Conservation (phyloP, 2,888 invertebrate genomes). For the Cartodere bifasciata region DNA sequence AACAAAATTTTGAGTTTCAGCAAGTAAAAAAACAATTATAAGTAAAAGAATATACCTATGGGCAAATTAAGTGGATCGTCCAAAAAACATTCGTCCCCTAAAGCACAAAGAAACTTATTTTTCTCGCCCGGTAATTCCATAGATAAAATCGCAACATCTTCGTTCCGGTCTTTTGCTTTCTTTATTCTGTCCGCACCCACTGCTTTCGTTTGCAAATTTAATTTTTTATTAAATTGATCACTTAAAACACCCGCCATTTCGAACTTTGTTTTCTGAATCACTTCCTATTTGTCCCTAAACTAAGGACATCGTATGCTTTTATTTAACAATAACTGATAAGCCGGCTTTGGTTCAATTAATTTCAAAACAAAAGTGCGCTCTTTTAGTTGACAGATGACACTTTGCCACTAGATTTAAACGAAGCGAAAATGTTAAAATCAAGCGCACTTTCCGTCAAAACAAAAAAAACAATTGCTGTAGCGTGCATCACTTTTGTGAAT, state of each 20-base stretch:
- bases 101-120: conserved; percentile 60
- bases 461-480: too few species aligned
- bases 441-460: too few species aligned
- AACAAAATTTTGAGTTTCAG: not conserved
- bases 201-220: conserved; percentile 63
- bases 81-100: conserved; percentile 59
- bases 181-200: conserved; percentile 73
- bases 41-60: conserved; percentile 51
- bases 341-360: too few species aligned
- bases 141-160: conserved; percentile 77
- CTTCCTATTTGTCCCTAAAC: too few species aligned
- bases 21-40: not conserved
- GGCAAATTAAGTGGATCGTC: conserved; percentile 66
- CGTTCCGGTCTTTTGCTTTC: conserved; percentile 68
- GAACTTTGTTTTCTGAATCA: not conserved
- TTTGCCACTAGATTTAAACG: too few species aligned
- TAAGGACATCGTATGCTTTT: too few species aligned
- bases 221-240: conserved; percentile 61
- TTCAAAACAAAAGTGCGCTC: too few species aligned
- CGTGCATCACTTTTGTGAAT: too few species aligned
- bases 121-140: conserved; percentile 68
- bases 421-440: too few species aligned
- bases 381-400: too few species aligned
- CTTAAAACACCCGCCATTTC: conserved; percentile 66
- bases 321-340: too few species aligned